Evolutionary conservation across 2,888 invertebrate species (phyloP).

Genomic region (Conops quadrifasciatus): DNA sequence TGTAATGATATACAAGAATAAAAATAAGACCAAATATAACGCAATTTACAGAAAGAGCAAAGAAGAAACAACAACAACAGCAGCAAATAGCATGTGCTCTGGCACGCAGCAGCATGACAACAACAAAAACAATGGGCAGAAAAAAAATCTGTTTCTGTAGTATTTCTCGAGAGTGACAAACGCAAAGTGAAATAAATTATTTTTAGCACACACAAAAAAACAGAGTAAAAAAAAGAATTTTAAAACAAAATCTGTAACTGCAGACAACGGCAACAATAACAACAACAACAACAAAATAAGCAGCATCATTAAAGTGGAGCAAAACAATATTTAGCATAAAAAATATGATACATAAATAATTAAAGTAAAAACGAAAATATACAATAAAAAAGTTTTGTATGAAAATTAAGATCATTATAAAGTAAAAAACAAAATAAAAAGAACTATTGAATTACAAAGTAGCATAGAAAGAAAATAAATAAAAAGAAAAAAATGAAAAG

Average conservation of each 20-base stretch:
- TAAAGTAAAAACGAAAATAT: background rate
- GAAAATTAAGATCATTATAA: slow-evolving; percentile 1
- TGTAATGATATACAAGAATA: background rate
- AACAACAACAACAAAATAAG: background rate
- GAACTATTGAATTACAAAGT: too few species aligned
- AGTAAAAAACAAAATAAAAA: background rate
- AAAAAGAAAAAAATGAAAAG: too few species aligned
- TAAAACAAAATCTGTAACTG: slow-evolving; percentile 10
- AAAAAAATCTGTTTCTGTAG: too few species aligned
- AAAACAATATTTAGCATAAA: background rate
- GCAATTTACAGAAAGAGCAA: slow-evolving; percentile 1
- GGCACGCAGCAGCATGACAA: background rate
- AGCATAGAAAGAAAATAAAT: too few species aligned
- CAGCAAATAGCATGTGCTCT: background rate
- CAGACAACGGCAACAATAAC: background rate
- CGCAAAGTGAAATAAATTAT: slow-evolving; percentile 31
- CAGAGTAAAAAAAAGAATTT: background rate
- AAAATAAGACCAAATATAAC: background rate
- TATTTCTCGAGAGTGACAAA: slow-evolving; percentile 20
- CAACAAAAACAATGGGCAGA: background rate
- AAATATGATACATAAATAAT: background rate
- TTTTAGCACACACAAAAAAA: slow-evolving; percentile 9
- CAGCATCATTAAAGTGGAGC: background rate
- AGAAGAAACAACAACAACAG: background rate
- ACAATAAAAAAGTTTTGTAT: background rate